A percentile compares a stretch with the other conserved stretches of the same genome.
Conservation (phyloP, 2,113 vertebrate species). For the Salvelinus fontinalis region DNA sequence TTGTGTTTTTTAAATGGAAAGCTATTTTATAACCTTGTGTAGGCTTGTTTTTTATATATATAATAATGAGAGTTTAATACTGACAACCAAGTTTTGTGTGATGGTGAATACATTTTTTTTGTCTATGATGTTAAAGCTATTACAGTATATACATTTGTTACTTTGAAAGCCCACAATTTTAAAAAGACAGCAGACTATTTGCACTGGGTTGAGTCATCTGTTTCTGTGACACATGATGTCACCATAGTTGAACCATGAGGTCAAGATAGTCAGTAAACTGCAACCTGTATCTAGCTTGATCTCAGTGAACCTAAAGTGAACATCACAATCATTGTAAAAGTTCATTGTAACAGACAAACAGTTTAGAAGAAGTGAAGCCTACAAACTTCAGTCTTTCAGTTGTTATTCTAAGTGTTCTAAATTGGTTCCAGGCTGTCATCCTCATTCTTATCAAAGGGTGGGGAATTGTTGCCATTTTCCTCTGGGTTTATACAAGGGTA, state of each 20-base stretch:
- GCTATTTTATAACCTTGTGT: background rate
- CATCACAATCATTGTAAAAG: background rate
- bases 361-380: too few relatives aligned
- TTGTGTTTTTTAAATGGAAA: background rate
- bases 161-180: background rate
- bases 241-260: background rate
- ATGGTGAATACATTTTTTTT: background rate
- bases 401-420: background rate
- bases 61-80: background rate
- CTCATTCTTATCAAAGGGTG: background rate
- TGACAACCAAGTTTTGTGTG: background rate
- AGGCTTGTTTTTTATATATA: background rate
- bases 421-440: background rate
- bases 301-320: background rate
- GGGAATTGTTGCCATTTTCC: background rate
- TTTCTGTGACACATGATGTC: background rate
- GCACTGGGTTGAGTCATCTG: background rate
- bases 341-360: too few relatives aligned
- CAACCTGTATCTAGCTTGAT: background rate
- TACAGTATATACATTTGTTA: background rate
- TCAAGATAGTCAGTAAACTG: background rate
- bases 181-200: background rate
- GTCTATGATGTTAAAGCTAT: background rate
- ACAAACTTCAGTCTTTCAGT: background rate
- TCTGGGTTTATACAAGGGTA: conserved; percentile 14